Evolutionary conservation across 2,888 invertebrate species (phyloP), one percentile per base, ranked within the genome.

Genomic region (Monoplex corrugatus): DNA sequence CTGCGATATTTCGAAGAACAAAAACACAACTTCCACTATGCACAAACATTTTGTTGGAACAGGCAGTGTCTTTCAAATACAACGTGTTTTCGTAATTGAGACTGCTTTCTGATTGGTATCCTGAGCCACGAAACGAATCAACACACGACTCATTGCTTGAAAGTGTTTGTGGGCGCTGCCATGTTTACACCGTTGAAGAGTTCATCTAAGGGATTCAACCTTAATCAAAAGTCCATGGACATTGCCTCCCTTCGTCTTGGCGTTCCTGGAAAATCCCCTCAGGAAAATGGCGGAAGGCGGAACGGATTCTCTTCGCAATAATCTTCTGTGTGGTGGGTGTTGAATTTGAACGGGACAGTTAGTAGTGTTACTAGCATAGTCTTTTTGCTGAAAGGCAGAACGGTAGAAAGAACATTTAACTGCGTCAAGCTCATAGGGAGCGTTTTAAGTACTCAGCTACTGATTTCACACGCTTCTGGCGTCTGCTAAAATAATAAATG

Each of bases 261-360:
- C 50, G 16, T 63, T 68, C 72, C 5, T 72, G 88, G 88, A 68
- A 72, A 80, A 38, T 84, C 84, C 88, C 88, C 88, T 44, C 0
- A 19, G 28, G 16, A 35, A 32, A 16, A 87, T 87, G 87, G 87
- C 87, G 0, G 87, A 87, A 87, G 87, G 87, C 2, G 43, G 86
- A 28, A n/a, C 45, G 1, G 78, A 87, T 0, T 75, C 50, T 8
- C 72, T 87, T 45, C 28, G 28, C n/a, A 72, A 78, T 40, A 87
- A 87, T 87, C 78, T 87, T 19, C 78, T 87, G 2, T 44, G 35
- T 32, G 8, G 87, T 87, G n/a, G n/a, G n/a, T n/a, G n/a, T n/a
- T n/a, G n/a, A n/a, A n/a, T n/a, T n/a, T n/a, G n/a, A n/a, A n/a
- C n/a, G n/a, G n/a, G n/a, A n/a, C n/a, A n/a, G n/a, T n/a, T n/a